phyloP scores from a whole-genome alignment of 2,113 vertebrate species.

The Coregonus clupeaformis region DNA sequence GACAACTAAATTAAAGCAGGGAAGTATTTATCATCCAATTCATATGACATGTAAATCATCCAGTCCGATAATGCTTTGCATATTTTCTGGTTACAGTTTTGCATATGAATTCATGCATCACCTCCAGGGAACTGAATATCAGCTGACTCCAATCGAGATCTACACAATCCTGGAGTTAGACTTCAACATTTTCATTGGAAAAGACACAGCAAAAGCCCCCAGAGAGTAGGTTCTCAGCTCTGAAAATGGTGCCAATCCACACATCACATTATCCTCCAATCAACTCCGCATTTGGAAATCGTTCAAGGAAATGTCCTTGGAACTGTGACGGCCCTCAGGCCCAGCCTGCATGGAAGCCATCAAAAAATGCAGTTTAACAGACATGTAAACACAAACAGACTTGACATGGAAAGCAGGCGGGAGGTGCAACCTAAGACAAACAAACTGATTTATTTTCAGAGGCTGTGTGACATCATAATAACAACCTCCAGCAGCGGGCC shows the following conservation, averaged over 20 bases:
- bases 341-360: neutral
- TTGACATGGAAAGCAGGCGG: conserved; percentile 39
- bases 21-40: no score
- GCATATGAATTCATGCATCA: no score
- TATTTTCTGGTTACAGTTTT: no score
- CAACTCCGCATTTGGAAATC: neutral
- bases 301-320: neutral
- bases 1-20: no score
- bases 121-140: no score
- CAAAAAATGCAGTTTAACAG: conserved; percentile 19
- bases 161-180: no score
- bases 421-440: conserved; percentile 60
- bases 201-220: no score
- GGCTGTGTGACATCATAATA: conserved; percentile 62
- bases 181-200: no score
- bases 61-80: neutral
- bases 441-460: conserved; percentile 64
- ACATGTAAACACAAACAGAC: conserved; percentile 62
- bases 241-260: neutral
- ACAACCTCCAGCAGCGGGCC: conserved; percentile 46
- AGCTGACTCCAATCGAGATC: no score
- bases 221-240: neutral
- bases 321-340: neutral
- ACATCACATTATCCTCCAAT: neutral
- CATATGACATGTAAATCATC: neutral